Base-by-base conservation (phyloP, 2,113 vertebrate genomes). In the Sialia sialis region DNA sequence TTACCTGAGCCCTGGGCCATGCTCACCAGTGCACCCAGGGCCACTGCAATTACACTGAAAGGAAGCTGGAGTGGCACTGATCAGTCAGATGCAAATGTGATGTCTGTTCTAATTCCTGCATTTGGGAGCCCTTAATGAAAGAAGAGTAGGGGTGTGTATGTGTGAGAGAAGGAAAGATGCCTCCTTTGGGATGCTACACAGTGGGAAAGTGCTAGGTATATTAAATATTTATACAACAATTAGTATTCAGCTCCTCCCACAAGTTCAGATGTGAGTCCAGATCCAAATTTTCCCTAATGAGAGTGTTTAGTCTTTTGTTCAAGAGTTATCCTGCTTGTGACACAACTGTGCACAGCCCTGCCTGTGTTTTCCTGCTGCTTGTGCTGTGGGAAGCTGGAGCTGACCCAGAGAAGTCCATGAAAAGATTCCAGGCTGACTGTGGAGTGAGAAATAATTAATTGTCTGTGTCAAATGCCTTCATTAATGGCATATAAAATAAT, bases 171-270 rank as follows among this genome's bases (percentile, higher is more conserved):
- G 26, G 51, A 59, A 27, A 92, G 64, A 72, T 41, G 38, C 52
- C 46, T 91, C 91, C 86, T 92, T 16, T 49, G 83, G 93, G 91
- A 78, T 84, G 80, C 73, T 84, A 29, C 69, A 84, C 89, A 84
- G 13, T 18, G 44, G 60, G 41, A 78, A 89, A 92, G 69, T 72
- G 86, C 84, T 82, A 89, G 52, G 19, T 51, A 23, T 64, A 84
- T 94, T 81, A 96, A 93, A 96, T 84, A 93, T 97, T 94, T 84
- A 93, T 78, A 41, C 21, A 81, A 52, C 49, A 91, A 92, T 93
- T 89, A 92, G 80, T 60, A 84, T 95, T 67, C 64, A 70, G 64
- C 48, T 84, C 82, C 73, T 89, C 69, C 86, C 64, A 68, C 48
- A 16, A 54, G 54, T 86, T 69, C 46, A 51, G 59, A 49, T 66